These are phyloP conservation scores for Hippolais icterina DNA, from an alignment of 2,113 vertebrate genomes.

Conservation along the genomic window DNA sequence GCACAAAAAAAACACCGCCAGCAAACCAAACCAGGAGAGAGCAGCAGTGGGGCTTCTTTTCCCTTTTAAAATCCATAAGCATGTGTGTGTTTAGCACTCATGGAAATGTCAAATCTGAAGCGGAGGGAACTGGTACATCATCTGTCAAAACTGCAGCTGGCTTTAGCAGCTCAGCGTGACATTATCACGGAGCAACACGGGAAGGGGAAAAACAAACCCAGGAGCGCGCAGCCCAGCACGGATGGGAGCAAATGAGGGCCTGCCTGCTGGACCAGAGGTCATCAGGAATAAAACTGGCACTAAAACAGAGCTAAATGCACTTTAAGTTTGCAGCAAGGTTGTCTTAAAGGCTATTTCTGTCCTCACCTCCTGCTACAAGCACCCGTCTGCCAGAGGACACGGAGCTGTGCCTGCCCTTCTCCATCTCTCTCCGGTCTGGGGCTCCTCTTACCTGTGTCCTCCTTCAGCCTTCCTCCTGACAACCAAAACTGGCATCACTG, in stretches of 20 bases:
- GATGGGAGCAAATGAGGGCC: not conserved
- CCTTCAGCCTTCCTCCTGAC: not conserved
- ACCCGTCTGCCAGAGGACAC: not conserved
- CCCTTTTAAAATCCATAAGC: not conserved
- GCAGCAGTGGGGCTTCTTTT: not conserved
- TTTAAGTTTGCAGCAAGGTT: not conserved
- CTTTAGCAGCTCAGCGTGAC: constrained; percentile 19
- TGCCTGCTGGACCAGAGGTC: not conserved
- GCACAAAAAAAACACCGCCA: not conserved
- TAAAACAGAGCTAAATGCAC: not conserved
- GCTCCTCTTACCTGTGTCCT: not conserved
- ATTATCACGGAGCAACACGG: not conserved
- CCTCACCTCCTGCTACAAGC: not conserved
- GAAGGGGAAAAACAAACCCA: not conserved
- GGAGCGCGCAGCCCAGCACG: accelerated
- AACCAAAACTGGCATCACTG: not conserved
- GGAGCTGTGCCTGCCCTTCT: accelerated
- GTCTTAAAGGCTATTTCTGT: not conserved
- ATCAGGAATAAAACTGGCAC: not conserved
- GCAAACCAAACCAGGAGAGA: not conserved
- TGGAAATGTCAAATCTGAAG: constrained; percentile 48
- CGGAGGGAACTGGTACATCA: constrained; percentile 6
- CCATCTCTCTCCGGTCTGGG: accelerated
- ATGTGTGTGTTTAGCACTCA: not conserved
- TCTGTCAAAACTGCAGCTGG: constrained; percentile 46